Base-by-base conservation (phyloP, 2,113 vertebrate species). In the Blennius ocellaris region DNA sequence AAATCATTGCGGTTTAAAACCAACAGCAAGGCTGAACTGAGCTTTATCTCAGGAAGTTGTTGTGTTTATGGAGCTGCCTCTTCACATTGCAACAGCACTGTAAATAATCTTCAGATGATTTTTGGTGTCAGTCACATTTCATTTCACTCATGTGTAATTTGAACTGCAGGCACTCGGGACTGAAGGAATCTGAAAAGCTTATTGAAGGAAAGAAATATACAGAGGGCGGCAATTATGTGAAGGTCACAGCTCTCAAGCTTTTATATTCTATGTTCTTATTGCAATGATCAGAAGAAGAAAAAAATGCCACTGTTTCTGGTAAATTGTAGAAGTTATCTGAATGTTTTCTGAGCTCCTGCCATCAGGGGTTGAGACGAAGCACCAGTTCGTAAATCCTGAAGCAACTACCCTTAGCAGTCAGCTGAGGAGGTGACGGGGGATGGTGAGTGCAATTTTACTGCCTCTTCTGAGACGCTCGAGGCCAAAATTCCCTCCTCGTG, bases 381-480 rank as follows among this genome's bases (percentile, higher is more conserved):
- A 17, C 14, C 7, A 60, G 57, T 37, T 68, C 8, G 15, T 43
- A 44, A 14, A 55, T 8, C 5, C 6, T 52, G 53, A 40, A 66
- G 9, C 50, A 52, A 49, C 59, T 49, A 14, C 44, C 8, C 11
- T 21, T 14, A 11, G 9, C 41, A 11, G 21, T 17, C 39, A 62
- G 41, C 41, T 8, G 41, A 43, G 41, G 52, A 43, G 45, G 30
- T 51, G 16, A 40, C 21, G 14, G 48, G 48, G 37, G 5, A 57
- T 40, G 15, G 16, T 64, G n/a, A 38, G 14, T 49, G 12, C 53
- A 53, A 48, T 54, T 76, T 61, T 61, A 21, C 55, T 65, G 17
- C 48, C 5, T 11, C 54, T 15, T 14, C 15, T 11, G 37, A 38
- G 16, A 61, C 47, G 43, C 30, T 45, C n/a, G 37, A 7, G 3